Evolutionary conservation across 2,797 vertebrate genomes (phyloP), one percentile per base, ranked within the genome.

Genomic region (Anabas testudineus): DNA sequence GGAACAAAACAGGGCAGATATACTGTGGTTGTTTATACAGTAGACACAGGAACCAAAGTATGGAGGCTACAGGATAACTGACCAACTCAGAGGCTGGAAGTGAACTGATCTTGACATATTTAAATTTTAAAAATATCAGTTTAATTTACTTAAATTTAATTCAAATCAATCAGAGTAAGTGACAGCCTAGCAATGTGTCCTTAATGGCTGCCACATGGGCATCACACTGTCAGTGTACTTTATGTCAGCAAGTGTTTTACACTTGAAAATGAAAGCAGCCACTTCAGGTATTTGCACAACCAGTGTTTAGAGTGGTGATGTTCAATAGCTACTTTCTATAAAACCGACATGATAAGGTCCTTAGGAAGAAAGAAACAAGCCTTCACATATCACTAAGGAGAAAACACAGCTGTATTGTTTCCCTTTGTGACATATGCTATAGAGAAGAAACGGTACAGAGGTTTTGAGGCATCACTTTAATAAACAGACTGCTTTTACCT

Each of bases 81-180:
- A 30, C 43, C 12, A 43, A 32, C 48, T 19, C 49, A 51, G 34
- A 55, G 36, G 30, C 37, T 36, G 48, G 4, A 51, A 37, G 6
- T n/a, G 10, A 53, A 30, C 37, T n/a, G 47, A 73, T 67, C 36
- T 24, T 45, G 48, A 67, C 24, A n/a, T 16, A 4, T 72, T 58
- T 76, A 28, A 56, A 61, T 73, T n/a, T 68, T 62, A 34, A 70
- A 32, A 30, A 68, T 36, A 53, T 58, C 12, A 3, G 37, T 60
- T 79, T 37, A 76, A 74, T 64, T 64, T 74, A 73, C 57, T 39
- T 2, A 2, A 0, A 7, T 34, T 32, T 63, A 69, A 63, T 63
- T 48, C 19, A 26, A 49, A 12, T 55, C 30, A 9, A 46, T n/a
- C 1, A 0, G 7, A 42, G 39, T 55, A 66, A 68, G 76, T 76